A percentile compares a stretch with the other conserved stretches of the same genome.
Evolutionary conservation across 2,113 vertebrate genomes (phyloP).

Genomic region (Siniperca chuatsi): DNA sequence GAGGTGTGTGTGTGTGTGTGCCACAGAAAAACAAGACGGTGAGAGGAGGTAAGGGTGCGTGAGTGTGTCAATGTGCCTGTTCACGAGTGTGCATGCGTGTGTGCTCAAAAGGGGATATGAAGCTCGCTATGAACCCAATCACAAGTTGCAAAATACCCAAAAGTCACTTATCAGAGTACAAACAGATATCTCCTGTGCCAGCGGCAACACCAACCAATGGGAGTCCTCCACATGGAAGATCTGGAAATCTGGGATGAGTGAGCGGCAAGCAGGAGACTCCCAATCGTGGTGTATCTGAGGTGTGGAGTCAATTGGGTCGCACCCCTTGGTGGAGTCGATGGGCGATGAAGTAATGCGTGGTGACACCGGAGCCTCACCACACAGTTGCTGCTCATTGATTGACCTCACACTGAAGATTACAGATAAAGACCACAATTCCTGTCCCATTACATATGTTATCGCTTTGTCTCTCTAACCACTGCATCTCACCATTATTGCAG

Average conservation of each 20-base stretch:
- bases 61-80: slow-evolving; percentile 9
- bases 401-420: slow-evolving; percentile 35
- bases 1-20: slow-evolving; percentile 17
- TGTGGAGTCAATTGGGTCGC: background rate
- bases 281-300: background rate
- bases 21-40: background rate
- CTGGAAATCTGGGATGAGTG: slow-evolving; percentile 27
- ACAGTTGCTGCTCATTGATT: slow-evolving; percentile 30
- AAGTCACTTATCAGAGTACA: slow-evolving; percentile 60
- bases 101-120: background rate
- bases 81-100: background rate
- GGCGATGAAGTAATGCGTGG: slow-evolving; percentile 21
- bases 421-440: slow-evolving; percentile 28
- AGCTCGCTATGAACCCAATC: slow-evolving; percentile 28
- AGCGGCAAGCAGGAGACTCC: slow-evolving; percentile 21
- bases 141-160: slow-evolving; percentile 25
- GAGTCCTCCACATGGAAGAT: slow-evolving; percentile 19
- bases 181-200: slow-evolving; percentile 12
- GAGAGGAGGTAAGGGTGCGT: slow-evolving; percentile 18
- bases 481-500: background rate
- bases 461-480: slow-evolving; percentile 6
- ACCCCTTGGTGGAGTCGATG: background rate
- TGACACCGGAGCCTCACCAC: slow-evolving; percentile 19
- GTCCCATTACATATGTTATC: background rate
- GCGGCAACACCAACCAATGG: slow-evolving; percentile 14